Evolutionary conservation across 2,113 vertebrate genomes (phyloP), one percentile per base, ranked within the genome.

Genomic region (Dipodomys ordii): DNA sequence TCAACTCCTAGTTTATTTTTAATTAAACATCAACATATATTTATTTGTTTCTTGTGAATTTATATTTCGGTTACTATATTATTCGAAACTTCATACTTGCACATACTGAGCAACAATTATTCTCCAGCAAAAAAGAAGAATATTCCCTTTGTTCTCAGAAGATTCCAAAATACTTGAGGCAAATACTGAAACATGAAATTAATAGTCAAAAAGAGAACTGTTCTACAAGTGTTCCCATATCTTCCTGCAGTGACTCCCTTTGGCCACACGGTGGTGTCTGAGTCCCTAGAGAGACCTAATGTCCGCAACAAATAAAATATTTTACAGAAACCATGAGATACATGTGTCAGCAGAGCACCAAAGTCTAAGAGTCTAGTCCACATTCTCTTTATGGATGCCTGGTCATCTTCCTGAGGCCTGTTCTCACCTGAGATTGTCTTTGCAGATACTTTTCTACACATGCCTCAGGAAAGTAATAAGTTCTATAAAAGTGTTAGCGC

Each of bases 261-360:
- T 92, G 92, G 69, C 97, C 96, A 96, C 94, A 22, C 94, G 96
- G 76, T 85, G 96, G 95, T 23, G 81, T 28, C 2, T 67, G 76
- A 85, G 85, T 71, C 73, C 67, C 83, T 65, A 32, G 39, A 83
- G 83, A 32, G 30, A 49, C 19, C n/a, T 8, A 6, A 28, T 0
- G 3, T 32, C 49, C 13, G 39, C 67, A 16, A 6, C 25, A 44
- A 62, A 49, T 35, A 25, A 39, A 62, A 23, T 69, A 44, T 85
- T 65, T 92, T 93, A 83, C 53, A 44, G 83, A 57, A 88, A 87
- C 80, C 7, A 0, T 44, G 32, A n/a, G 5, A 39, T 81, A 87
- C 35, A 39, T 39, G 35, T 39, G 35, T 39, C 35, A 39, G 35
- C 35, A 39, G 35, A 39, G 35, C 35, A 39, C 35, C 35, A 39